Evolutionary conservation across 2,888 invertebrate genomes (phyloP), one percentile per base, ranked within the genome.

Genomic region (Steinernema hermaphroditum): DNA sequence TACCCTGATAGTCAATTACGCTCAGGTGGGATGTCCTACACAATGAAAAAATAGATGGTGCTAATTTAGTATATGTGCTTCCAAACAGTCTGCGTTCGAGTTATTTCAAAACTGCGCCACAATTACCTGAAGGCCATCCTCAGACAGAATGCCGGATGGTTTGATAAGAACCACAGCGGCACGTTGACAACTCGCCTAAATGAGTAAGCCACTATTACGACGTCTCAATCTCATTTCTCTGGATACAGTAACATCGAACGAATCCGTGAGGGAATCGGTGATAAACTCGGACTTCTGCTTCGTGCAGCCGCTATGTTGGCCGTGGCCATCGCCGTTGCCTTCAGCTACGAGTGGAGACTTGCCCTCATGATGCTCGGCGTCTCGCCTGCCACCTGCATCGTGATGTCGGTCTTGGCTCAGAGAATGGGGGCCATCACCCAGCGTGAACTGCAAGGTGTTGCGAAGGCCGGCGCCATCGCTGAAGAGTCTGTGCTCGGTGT

Each of bases 91-190:
- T 82, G 82, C 69, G 79, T 77, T 27, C 68, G 80, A n/a, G 77
- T 82, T 22, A 83, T 82, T 70, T 72, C 80, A 29, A 72, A 76
- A 69, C 76, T 81, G 72, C 74, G 80, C 37, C 74, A 72, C 14
- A 68, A 44, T 14, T 74, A 72, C 73, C 75, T 82, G 46, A 49
- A 72, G 41, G 76, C 83, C 2, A 74, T 83, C 19, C 68, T 83
- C 8, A 57, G 82, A 46, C 83, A 83, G 50, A 82, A 83, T 69
- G 83, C 83, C 1, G 83, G 81, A 22, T 83, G 82, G 82, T 80
- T 81, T 68, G 83, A 83, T 43, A 78, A 77, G 44, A 78, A 82
- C 32, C 80, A 82, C 27, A 79, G 80, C 0, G 83, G 83, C 49
- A 77, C 79, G 0, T 75, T 83, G 14, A 80, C 81, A 0, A 81